Conservation (phyloP, 2,797 vertebrate genomes). For the Ceyx erithaca region DNA sequence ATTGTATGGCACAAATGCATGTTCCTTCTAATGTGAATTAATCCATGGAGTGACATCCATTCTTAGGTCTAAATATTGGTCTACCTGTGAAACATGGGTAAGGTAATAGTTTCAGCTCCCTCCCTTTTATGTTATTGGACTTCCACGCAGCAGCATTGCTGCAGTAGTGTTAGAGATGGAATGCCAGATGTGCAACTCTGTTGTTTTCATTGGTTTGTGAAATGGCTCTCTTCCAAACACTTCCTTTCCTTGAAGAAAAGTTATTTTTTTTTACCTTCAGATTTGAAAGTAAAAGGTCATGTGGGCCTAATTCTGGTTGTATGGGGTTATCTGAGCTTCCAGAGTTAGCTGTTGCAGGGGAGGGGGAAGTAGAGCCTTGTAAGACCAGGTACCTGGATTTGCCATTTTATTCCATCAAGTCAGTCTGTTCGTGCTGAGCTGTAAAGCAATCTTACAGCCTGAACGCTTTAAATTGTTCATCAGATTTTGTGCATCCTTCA, state of each 20-base stretch:
- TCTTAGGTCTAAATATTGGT: neutral
- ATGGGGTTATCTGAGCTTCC: neutral
- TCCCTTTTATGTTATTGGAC: neutral
- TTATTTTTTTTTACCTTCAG: neutral
- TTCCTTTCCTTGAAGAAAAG: neutral
- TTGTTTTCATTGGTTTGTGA: conserved; percentile 4
- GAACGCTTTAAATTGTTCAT: neutral
- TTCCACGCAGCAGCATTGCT: neutral
- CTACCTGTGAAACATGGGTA: neutral
- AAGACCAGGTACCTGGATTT: neutral
- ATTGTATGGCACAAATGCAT: rapidly evolving
- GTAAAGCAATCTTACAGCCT: neutral
- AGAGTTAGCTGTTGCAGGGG: rapidly evolving
- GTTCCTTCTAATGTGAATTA: neutral
- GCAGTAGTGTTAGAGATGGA: neutral
- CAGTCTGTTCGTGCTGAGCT: neutral
- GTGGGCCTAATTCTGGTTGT: neutral
- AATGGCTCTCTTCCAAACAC: neutral
- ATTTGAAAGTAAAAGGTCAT: neutral
- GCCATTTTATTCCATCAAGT: neutral
- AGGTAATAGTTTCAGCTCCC: neutral
- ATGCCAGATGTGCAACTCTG: neutral
- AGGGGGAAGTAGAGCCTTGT: neutral
- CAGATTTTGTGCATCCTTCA: neutral
- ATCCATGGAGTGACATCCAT: rapidly evolving